Percentiles rank a stretch among this genome's conserved stretches.
phyloP scores from a whole-genome alignment of 2,113 vertebrate genomes.

The Boleophthalmus pectinirostris region DNA sequence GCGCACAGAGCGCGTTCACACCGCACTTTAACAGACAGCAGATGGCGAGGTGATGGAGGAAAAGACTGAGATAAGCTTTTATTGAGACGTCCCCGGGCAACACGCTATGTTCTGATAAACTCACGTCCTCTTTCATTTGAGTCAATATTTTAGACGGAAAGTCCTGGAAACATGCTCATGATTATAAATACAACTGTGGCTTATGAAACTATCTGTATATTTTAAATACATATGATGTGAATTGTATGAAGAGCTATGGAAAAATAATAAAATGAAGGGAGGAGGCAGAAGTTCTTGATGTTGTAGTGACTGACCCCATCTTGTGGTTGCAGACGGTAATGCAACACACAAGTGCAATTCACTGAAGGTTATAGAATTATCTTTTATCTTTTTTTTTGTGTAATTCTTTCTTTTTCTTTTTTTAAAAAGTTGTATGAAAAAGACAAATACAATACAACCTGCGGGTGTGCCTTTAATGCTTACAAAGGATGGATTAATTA shows the following conservation, averaged over 20 bases:
- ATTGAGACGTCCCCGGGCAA: conserved; percentile 69
- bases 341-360: neutral
- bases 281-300: neutral
- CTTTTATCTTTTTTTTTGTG: too few relatives aligned
- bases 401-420: too few relatives aligned
- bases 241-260: neutral
- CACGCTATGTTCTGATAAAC: conserved; percentile 44
- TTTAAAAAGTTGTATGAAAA: too few relatives aligned
- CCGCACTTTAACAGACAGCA: conserved; percentile 38
- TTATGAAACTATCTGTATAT: neutral
- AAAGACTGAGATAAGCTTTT: conserved; percentile 63
- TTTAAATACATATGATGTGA: neutral
- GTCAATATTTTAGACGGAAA: conserved; percentile 67
- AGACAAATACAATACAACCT: too few relatives aligned
- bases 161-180: conserved; percentile 38
- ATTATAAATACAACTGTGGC: conserved; percentile 7
- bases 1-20: neutral
- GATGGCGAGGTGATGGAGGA: conserved; percentile 63
- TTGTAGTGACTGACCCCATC: conserved; percentile 48
- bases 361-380: too few relatives aligned
- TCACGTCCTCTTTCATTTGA: conserved; percentile 50
- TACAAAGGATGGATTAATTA: too few relatives aligned
- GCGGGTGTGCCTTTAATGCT: too few relatives aligned
- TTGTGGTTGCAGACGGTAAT: conserved; percentile 38
- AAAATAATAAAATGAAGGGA: neutral